Base-by-base conservation (phyloP, 2,113 vertebrate species). In the Crotalus horridus region DNA sequence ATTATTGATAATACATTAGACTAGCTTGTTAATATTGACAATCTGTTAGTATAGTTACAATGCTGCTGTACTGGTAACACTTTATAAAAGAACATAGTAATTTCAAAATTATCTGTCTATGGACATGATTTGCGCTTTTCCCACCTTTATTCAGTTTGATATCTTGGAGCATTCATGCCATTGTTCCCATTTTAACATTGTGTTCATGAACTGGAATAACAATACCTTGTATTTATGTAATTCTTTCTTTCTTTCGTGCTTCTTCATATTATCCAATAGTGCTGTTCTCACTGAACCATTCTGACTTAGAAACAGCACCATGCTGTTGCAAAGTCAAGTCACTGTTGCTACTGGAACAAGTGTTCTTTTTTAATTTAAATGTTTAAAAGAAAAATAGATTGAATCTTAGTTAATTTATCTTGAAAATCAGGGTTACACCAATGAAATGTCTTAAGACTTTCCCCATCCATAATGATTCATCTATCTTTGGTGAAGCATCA, bases 11-110 rank as follows among this genome's bases (percentile, higher is more conserved):
- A 95, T 96, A 94, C 96, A 96, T 97, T 97, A 97, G 95, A 96
- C 94, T 92, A 95, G 96, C 96, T 96, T 97, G 96, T 97, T 97
- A 97, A 97, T 97, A 97, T 97, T 96, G 96, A 97, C 96, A 97
- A 96, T 6, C 95, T 96, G 96, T 97, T 96, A 21, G 95, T 97
- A 94, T 92, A 90, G 95, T 96, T 97, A 95, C 96, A 96, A 96
- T 95, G 91, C 95, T 96, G 95, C 96, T 97, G 96, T 96, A 95
- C 93, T 93, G 96, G 81, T 96, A 95, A 96, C 96, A 93, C 94
- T 96, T 96, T 96, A 96, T 96, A 96, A 95, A 96, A 95, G 96
- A 96, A 92, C 95, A 94, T 94, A 91, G 94, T 96, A 96, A 96
- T 97, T 95, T 96, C 46, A 91, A 94, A 96, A 96, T 96, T 93